Evolutionary conservation across 2,888 invertebrate genomes (phyloP).

Genomic region (Amphipyra tragopoginis): DNA sequence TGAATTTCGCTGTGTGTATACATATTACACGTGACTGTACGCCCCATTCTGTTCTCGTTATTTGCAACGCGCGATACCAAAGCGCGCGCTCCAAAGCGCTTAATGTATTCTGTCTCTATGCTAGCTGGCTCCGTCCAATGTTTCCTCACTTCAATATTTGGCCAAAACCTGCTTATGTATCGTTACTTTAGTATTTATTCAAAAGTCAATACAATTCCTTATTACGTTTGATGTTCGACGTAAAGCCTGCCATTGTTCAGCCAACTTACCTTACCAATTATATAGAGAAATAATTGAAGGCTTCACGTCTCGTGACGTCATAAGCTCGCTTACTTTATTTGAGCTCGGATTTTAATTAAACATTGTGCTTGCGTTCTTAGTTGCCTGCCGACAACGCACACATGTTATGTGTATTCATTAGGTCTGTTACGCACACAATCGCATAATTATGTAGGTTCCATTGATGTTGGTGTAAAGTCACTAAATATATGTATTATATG

Average conservation of each 20-base stretch:
- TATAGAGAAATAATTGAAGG: slow-evolving; percentile 32
- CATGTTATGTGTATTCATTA: slow-evolving; percentile 18
- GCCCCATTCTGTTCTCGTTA: too few relatives aligned
- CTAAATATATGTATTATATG: too few relatives aligned
- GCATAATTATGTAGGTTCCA: background rate
- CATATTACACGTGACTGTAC: too few relatives aligned
- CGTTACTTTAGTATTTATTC: background rate
- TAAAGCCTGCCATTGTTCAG: slow-evolving; percentile 10
- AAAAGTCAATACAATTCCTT: slow-evolving; percentile 3
- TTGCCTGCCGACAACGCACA: slow-evolving; percentile 5
- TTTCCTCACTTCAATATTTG: background rate
- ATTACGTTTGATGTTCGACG: slow-evolving; percentile 9
- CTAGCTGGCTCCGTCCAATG: too few relatives aligned
- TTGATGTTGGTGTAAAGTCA: too few relatives aligned
- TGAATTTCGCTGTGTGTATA: too few relatives aligned
- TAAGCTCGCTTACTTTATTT: slow-evolving; percentile 45
- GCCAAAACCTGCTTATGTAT: too few relatives aligned
- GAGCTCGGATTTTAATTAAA: slow-evolving; percentile 54
- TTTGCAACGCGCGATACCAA: too few relatives aligned
- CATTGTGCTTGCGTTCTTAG: slow-evolving; percentile 11
- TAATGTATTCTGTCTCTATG: too few relatives aligned
- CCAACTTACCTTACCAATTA: slow-evolving; percentile 33
- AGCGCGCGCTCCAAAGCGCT: too few relatives aligned
- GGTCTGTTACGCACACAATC: background rate
- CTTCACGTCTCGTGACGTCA: slow-evolving; percentile 22